Conservation (phyloP, 2,888 invertebrate genomes). For the Hyppa rectilinea region DNA sequence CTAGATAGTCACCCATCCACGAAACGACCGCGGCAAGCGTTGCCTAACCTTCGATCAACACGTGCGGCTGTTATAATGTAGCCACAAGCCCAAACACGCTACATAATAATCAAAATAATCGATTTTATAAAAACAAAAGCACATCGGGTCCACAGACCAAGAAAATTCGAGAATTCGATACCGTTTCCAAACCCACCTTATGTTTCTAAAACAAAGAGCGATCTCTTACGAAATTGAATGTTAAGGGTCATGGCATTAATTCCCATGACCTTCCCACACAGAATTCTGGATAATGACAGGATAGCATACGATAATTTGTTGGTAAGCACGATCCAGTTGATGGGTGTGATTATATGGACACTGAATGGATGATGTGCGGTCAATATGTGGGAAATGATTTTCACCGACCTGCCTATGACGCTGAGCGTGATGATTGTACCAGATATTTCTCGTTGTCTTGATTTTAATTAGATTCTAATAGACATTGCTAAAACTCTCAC, state of each 20-base stretch:
- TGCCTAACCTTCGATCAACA: too few relatives aligned
- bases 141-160: neutral
- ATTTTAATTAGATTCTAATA: neutral
- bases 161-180: neutral
- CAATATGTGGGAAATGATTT: constrained; percentile 45
- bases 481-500: neutral
- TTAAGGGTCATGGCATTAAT: constrained; percentile 52
- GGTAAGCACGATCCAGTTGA: constrained; percentile 57
- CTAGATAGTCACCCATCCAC: too few relatives aligned
- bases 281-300: constrained; percentile 58
- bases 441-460: neutral
- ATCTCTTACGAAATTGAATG: constrained; percentile 44
- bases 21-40: too few relatives aligned
- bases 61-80: too few relatives aligned
- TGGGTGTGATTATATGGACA: constrained; percentile 49
- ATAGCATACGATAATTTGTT: constrained; percentile 51
- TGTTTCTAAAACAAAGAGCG: constrained; percentile 17
- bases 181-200: neutral
- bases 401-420: neutral
- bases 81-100: too few relatives aligned
- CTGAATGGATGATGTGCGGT: neutral
- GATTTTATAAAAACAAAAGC: neutral
- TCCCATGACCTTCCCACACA: constrained; percentile 59
- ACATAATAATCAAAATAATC: neutral
- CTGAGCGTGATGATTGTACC: neutral